phyloP scores from a whole-genome alignment of 2,888 invertebrate genomes.

The Eupeodes luniger region DNA sequence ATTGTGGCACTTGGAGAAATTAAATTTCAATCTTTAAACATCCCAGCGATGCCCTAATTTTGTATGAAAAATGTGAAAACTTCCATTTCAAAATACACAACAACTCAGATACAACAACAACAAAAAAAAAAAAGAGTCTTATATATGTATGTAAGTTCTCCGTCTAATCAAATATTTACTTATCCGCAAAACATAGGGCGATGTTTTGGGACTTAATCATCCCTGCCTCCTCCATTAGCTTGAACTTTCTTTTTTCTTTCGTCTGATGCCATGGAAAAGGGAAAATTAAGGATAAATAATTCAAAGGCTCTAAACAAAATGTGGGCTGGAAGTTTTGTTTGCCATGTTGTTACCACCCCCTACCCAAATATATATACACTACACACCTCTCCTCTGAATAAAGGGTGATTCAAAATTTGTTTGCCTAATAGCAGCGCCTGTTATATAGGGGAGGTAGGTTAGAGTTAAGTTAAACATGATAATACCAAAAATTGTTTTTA shows the following conservation, averaged over 20 bases:
- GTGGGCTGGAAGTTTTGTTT: slow-evolving; percentile 52
- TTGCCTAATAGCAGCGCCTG: neutral
- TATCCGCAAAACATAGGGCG: slow-evolving; percentile 36
- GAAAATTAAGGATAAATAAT: slow-evolving; percentile 75
- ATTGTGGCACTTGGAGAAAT: slow-evolving; percentile 54
- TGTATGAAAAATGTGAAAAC: slow-evolving; percentile 6
- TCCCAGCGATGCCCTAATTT: neutral
- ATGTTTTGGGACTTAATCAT: slow-evolving; percentile 30
- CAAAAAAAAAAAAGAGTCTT: slow-evolving; percentile 2
- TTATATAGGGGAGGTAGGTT: too few species aligned
- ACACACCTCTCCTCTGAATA: neutral
- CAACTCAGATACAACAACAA: neutral
- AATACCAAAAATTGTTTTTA: neutral
- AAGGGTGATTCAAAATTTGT: slow-evolving; percentile 16
- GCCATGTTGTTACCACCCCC: slow-evolving; percentile 22
- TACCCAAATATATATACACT: slow-evolving; percentile 4
- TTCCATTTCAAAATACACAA: slow-evolving; percentile 15
- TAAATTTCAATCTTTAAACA: slow-evolving; percentile 56
- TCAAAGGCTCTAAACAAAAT: slow-evolving; percentile 67
- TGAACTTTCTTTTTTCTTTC: slow-evolving; percentile 4
- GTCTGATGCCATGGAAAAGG: slow-evolving; percentile 47
- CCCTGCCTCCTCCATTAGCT: neutral
- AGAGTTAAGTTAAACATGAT: neutral
- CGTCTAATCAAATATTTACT: slow-evolving; percentile 69
- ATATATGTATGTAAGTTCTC: slow-evolving; percentile 20